Evolutionary conservation across 2,888 invertebrate genomes (phyloP).

Genomic region (Aleiodes alternator): DNA sequence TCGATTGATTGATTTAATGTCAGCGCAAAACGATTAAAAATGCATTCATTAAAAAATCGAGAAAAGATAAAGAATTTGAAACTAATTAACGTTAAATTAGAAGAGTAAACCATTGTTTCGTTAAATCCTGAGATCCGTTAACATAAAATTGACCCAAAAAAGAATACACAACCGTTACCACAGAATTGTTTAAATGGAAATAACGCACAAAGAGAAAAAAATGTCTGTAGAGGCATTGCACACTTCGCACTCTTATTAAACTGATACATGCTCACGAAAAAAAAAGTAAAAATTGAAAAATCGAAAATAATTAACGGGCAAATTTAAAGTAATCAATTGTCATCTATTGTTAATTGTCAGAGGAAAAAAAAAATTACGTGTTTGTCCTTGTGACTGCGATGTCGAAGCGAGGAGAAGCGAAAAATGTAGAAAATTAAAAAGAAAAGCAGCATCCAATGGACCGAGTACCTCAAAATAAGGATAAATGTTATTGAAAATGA

Average conservation of each 20-base stretch:
- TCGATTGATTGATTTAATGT: constrained; percentile 52
- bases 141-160: not conserved
- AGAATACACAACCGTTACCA: not conserved
- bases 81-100: constrained; percentile 9
- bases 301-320: constrained; percentile 3
- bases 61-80: constrained; percentile 10
- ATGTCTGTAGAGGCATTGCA: constrained; percentile 43
- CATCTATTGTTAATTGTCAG: not conserved
- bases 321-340: constrained; percentile 1
- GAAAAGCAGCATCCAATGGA: constrained; percentile 18
- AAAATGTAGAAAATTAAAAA: not conserved
- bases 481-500: constrained; percentile 19
- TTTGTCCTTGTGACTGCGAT: not conserved
- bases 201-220: constrained; percentile 46
- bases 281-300: constrained; percentile 15
- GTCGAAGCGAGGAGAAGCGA: not conserved
- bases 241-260: constrained; percentile 40
- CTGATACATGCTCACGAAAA: constrained; percentile 40
- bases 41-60: constrained; percentile 40
- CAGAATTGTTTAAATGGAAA: constrained; percentile 12
- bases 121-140: constrained; percentile 21
- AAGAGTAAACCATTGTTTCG: not conserved
- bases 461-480: constrained; percentile 32
- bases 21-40: constrained; percentile 46
- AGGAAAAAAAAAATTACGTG: not conserved